A percentile compares a stretch with the other conserved stretches of the same genome.
Evolutionary conservation across 2,888 invertebrate genomes (phyloP).

Genomic region (Drosophila siamana): DNA sequence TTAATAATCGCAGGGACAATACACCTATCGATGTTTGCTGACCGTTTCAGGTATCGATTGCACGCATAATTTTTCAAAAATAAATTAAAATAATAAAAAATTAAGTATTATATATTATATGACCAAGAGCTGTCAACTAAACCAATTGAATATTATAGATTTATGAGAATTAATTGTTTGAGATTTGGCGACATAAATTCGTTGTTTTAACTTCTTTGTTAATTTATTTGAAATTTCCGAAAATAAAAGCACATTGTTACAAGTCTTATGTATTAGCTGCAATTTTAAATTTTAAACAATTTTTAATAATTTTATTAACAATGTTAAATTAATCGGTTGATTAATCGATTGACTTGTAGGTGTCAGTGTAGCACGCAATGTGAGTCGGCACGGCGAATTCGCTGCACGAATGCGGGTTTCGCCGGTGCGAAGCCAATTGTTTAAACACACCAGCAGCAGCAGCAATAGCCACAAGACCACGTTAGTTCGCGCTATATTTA

Average conservation of each 20-base stretch:
- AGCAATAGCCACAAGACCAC: constrained; percentile 9
- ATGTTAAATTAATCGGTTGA: neutral
- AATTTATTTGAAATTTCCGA: no score
- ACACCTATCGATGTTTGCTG: constrained; percentile 11
- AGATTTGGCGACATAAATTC: no score
- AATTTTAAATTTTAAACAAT: no score
- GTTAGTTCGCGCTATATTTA: neutral
- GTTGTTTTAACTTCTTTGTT: no score
- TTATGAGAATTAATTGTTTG: no score
- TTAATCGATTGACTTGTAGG: neutral
- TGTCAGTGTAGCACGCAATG: constrained; percentile 6
- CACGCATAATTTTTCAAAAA: neutral
- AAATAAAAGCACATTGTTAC: no score
- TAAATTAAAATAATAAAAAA: neutral
- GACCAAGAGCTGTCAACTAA: no score
- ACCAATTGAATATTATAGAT: no score
- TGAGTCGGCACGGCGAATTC: constrained; percentile 41
- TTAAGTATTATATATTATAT: no score
- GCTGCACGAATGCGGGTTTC: neutral
- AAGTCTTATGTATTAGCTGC: no score
- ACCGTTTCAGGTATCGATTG: constrained; percentile 27
- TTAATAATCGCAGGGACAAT: constrained; percentile 1
- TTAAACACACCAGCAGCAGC: constrained; percentile 40
- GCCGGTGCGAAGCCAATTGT: constrained; percentile 39
- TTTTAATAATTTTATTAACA: no score